Evolutionary conservation across 2,113 vertebrate species (phyloP).

Genomic region (Andinoacara biseriatus): DNA sequence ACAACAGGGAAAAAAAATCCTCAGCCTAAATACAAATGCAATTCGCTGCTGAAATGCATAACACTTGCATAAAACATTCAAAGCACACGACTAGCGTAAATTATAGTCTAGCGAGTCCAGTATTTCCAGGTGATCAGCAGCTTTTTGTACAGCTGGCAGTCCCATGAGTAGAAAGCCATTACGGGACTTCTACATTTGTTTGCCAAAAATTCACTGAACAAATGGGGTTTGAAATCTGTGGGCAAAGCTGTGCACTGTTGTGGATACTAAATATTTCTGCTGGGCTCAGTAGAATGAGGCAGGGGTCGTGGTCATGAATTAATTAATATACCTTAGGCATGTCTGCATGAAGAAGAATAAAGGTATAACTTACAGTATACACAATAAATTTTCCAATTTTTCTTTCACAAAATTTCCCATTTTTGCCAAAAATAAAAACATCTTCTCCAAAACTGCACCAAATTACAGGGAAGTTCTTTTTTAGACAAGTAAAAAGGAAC

Average conservation of each 20-base stretch:
- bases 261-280: constrained; percentile 41
- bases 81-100: constrained; percentile 53
- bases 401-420: not conserved
- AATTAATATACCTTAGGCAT: constrained; percentile 11
- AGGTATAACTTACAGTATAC: not conserved
- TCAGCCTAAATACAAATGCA: constrained; percentile 62
- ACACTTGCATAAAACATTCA: constrained; percentile 61
- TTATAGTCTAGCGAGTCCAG: constrained; percentile 56
- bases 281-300: not conserved
- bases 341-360: not conserved
- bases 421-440: not conserved
- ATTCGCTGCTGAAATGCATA: constrained; percentile 67
- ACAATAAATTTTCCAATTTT: not conserved
- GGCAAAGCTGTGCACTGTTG: constrained; percentile 51
- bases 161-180: constrained; percentile 74
- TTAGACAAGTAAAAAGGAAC: not conserved
- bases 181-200: constrained; percentile 62
- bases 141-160: constrained; percentile 65
- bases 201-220: constrained; percentile 60
- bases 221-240: constrained; percentile 63
- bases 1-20: constrained; percentile 47
- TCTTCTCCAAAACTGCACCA: not conserved
- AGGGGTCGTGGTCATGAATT: constrained; percentile 17
- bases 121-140: constrained; percentile 75
- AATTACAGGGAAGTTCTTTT: not conserved